Conservation (phyloP, 2,797 vertebrate genomes). For the Sebastes cheni region DNA sequence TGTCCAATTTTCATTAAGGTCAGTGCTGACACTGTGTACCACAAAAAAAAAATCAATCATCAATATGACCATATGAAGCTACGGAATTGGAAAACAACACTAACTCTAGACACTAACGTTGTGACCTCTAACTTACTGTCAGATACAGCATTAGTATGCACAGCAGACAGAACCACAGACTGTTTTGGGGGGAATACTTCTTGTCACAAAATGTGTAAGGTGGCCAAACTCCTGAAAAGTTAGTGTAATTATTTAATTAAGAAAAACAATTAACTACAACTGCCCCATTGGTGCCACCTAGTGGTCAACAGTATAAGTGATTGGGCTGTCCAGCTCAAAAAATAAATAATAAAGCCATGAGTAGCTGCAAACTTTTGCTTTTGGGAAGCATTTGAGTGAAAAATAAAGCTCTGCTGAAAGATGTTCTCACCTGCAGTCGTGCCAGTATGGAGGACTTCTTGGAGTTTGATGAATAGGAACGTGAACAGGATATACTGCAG, state of each 20-base stretch:
- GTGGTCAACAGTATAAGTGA: neutral
- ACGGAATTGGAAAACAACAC: neutral
- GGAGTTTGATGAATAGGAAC: slow-evolving; percentile 95
- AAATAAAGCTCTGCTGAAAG: neutral
- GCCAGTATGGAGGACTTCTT: slow-evolving; percentile 93
- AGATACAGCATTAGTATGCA: neutral
- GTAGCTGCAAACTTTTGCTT: neutral
- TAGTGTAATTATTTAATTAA: neutral
- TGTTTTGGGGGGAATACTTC: neutral
- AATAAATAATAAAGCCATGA: neutral
- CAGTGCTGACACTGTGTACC: neutral
- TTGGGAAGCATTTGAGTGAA: neutral
- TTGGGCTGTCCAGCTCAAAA: neutral
- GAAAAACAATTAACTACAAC: neutral
- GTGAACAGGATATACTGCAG: slow-evolving; percentile 92
- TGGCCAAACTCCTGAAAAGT: no score
- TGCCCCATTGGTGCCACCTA: neutral
- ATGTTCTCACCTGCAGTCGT: slow-evolving; percentile 87
- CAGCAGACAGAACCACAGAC: neutral
- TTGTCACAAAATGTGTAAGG: neutral
- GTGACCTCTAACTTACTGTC: neutral
- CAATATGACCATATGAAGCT: neutral
- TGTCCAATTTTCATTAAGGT: neutral
- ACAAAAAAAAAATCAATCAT: neutral
- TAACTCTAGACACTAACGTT: neutral